Base-by-base conservation (phyloP, 2,888 invertebrate species). In the Ormyrus thymus region DNA sequence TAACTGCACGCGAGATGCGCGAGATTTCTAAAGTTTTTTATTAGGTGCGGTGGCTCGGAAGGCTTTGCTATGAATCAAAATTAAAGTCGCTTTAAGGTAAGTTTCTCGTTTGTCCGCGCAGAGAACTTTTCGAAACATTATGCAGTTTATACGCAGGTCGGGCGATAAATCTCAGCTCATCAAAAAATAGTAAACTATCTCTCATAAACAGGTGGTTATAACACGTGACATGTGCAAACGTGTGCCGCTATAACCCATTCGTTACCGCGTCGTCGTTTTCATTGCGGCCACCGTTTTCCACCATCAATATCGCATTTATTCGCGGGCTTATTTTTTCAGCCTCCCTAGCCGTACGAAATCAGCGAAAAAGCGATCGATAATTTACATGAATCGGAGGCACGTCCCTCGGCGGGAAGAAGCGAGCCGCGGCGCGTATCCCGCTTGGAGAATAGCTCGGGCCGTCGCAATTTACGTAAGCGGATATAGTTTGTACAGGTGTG, bases 31-130 rank as follows among this genome's bases (percentile, higher is more conserved):
- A 46, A 72, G 64, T 58, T 46, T 68, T 68, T 75, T 69, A 11
- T 59, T 29, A 66, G 78, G 65, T 66, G 73, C 65, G 77, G 29
- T 29, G 29, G 29, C 29, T 29, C 29, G 29, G 29, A 81, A 83
- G 84, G 84, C 83, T 83, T 81, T 43, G 78, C 83, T 83, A 85
- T 86, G 85, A 87, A 87, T 87, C 86, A 87, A 86, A 86, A 87
- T 87, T 86, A 87, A 87, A 88, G 82, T 87, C 85, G 84, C 82
- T 85, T 86, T 83, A 85, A 80, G 83, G 84, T 84, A 84, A 86
- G 85, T 85, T 86, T 70, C 71, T 73, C 69, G 78, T 80, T 81
- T 50, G 10, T 71, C 51, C 45, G 53, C 45, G 50, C 7, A 11
- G 45, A 9, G 45, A 15, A 72, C 53, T 72, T 72, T 61, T 53